Base-by-base conservation (phyloP, 2,113 vertebrate species). In the Microcebus lehilahytsara region DNA sequence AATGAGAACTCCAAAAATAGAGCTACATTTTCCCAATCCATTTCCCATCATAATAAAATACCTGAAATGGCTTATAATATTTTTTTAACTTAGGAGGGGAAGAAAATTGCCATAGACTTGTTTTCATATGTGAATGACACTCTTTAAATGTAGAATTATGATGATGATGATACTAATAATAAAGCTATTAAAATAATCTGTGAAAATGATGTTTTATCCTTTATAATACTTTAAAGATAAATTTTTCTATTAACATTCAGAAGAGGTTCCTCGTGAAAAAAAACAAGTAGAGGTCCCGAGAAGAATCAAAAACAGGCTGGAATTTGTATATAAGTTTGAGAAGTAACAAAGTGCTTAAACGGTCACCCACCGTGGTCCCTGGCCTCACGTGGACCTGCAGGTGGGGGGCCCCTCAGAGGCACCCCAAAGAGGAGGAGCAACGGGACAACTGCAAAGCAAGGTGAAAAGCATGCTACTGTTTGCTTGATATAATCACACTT, bases 21-120 rank as follows among this genome's bases (percentile, higher is more conserved):
- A 97, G 30, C 78, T 84, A 84, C 51, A 86, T 89, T 96, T 96
- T 97, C 79, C 62, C 95, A 92, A 91, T 79, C 58, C 78, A 93
- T 71, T 95, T 95, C n/a, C 13, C 83, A 93, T 79, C 56, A 87
- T 62, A 71, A 90, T 86, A 83, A 86, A 94, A 96, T 88, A 96
- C 85, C 93, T 96, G 75, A 97, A 96, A 89, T 89, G 67, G 46
- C 53, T 93, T 93, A 74, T 20, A 49, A 83, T 34, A 86, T 34
- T 34, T 64, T 89, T 80, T 92, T 89, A 85, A 90, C 81, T 85
- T 62, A 78, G 14, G 34, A 91, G 14, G 12, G 9, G 17, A 91
- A 32, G 77, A 91, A 93, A 93, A 97, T 85, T 95, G 69, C 66
- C 64, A 71, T 42, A 64, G 34, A 84, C 56, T 75, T 86, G 72